Percentiles rank a stretch among this genome's conserved stretches.
phyloP scores from a whole-genome alignment of 2,113 vertebrate species.

The Edolisoma coerulescens region DNA sequence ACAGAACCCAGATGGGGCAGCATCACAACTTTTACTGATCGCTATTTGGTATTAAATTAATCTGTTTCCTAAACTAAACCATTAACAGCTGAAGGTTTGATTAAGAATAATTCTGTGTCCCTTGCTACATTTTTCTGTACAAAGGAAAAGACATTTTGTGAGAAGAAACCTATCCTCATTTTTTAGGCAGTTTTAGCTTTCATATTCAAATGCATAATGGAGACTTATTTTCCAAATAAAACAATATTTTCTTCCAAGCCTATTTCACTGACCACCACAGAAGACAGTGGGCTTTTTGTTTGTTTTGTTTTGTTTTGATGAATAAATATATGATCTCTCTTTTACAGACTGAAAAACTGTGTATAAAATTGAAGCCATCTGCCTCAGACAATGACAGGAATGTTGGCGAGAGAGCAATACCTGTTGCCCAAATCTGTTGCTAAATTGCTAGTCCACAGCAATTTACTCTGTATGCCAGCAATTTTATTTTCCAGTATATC shows the following conservation, averaged over 20 bases:
- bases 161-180: not conserved
- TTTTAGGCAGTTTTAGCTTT: not conserved
- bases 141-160: not conserved
- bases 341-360: constrained; percentile 9
- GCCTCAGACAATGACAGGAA: not conserved
- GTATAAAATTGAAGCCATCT: constrained; percentile 17
- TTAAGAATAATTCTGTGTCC: not conserved
- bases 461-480: not conserved
- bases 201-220: not conserved
- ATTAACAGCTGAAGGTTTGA: not conserved
- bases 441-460: not conserved
- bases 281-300: not conserved
- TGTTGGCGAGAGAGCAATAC: not conserved
- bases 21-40: not conserved
- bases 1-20: not conserved
- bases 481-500: not conserved
- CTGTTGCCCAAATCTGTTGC: constrained; percentile 18
- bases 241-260: not conserved
- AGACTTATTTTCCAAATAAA: not conserved
- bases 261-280: not conserved
- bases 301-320: not conserved
- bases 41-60: not conserved
- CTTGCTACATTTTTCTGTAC: not conserved
- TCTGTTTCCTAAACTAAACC: not conserved
- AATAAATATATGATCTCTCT: not conserved